Base-by-base conservation (phyloP, 1,140 invertebrate genomes). In the Drosophila prosaltans region DNA sequence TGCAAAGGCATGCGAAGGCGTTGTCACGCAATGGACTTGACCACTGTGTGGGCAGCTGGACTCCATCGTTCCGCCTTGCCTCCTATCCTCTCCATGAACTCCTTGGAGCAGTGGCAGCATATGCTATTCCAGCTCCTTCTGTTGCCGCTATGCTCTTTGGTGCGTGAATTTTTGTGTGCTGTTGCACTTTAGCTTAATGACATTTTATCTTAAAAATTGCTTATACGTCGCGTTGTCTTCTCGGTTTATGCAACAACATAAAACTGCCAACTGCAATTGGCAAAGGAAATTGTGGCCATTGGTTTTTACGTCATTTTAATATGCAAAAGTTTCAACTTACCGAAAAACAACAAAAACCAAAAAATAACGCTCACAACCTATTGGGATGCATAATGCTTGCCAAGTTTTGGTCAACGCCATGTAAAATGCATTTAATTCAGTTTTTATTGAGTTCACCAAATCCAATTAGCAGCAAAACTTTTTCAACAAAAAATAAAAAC, bases 241-340 rank as follows among this genome's bases (percentile, higher is more conserved):
- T 80, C 76, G 78, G 81, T 80, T 51, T 80, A 83, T 83, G 80
- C 80, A 81, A 82, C 80, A 82, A 82, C 80, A 82, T 82, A 75
- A 81, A 82, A 66, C 65, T 76, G 76, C 32, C 69, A 64, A 51
- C 83, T 89, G 78, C 84, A 84, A 84, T 89, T 89, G 84, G 85
- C 85, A 89, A 79, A 78, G 71, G 74, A 89, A 81, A 81, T 84
- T 75, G 71, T 84, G 78, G 66, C 70, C 84, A 89, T 89, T 84
- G 78, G 75, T 89, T 89, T 89, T 89, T 89, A 89, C 84, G 81
- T 69, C 72, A 84, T 73, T 89, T 89, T 90, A 89, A 89, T 89
- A 89, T 89, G 84, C 85, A 89, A 81, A 88, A 82, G 76, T 88
- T 88, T 80, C 69, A 51, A 26, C 36, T 32, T 62, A 39, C 30